Conservation (phyloP, 2,888 invertebrate species). For the Digitonthophagus gazella region DNA sequence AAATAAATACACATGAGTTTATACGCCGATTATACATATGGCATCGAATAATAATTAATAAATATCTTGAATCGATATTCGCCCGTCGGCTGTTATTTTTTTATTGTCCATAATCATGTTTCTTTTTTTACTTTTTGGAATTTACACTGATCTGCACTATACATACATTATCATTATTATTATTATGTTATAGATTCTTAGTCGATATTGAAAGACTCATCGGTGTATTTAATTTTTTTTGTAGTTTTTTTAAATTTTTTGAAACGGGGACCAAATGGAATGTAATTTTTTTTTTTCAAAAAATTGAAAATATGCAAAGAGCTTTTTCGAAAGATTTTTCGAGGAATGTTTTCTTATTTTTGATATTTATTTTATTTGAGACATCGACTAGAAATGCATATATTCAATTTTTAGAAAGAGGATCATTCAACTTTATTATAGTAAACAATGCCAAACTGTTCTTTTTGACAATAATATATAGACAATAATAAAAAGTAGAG, state of each 20-base stretch:
- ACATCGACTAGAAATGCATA: background rate
- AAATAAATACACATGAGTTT: conserved; percentile 4
- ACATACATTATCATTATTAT: conserved; percentile 8
- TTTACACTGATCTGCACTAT: conserved; percentile 10
- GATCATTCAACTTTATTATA: background rate
- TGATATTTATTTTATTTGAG: background rate
- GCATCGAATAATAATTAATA: conserved; percentile 5
- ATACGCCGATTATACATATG: conserved; percentile 9
- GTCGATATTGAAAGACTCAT: conserved; percentile 11
- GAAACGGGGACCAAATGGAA: conserved; percentile 1
- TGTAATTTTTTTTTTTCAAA: conserved; percentile 1
- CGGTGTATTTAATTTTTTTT: background rate
- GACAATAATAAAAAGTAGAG: too few relatives aligned
- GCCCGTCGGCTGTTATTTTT: background rate
- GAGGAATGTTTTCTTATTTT: background rate
- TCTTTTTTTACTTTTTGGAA: background rate
- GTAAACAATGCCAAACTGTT: too few relatives aligned
- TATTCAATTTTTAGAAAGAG: background rate
- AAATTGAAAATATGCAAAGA: conserved; percentile 14
- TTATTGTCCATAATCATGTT: conserved; percentile 11
- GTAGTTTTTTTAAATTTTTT: background rate
- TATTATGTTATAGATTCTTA: conserved; percentile 3
- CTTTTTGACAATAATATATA: too few relatives aligned
- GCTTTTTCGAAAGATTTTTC: background rate
- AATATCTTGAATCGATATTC: background rate